Evolutionary conservation across 2,113 vertebrate genomes (phyloP), one percentile per base, ranked within the genome.

Genomic region (Syngnathus typhle): DNA sequence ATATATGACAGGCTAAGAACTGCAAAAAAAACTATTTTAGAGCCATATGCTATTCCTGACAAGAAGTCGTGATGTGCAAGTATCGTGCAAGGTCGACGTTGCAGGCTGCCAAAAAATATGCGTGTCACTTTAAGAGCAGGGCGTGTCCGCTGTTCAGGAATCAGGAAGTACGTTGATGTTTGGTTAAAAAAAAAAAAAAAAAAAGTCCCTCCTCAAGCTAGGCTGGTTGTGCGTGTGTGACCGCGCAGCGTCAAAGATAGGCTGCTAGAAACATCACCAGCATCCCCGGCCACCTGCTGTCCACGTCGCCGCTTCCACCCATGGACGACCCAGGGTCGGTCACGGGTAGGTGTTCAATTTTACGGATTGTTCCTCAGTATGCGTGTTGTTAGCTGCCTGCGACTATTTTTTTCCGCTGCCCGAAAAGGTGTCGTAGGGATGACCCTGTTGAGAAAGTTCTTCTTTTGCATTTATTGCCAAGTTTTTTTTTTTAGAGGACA

Each of bases 111-210:
- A 46, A 46, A 46, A 43, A 46, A 46, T 15, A 64, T 64, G 68
- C 1, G 43, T 51, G 16, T 16, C 23, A 0, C 67, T 73, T 63
- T 72, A 67, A 73, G n/a, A 67, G 21, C 15, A 81, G 78, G 87
- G 85, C 78, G 85, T 83, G 49, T 77, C 56, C 70, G 5, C 38
- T 56, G 4, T 47, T 23, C 2, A 59, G 32, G 58, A 81, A 77
- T 66, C 70, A 74, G 84, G 87, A 86, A 88, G 70, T 56, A 44
- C 68, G 66, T 51, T 61, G 11, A 8, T 16, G 60, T 64, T 21
- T 3, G 27, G 23, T 18, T 7, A 3, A 1, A 15, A 58, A 56
- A 27, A 32, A 43, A 43, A 43, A 23, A 11, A 54, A 21, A 0
- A 11, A 1, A 60, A 67, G 21, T 49, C 9, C 66, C 63, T 43